Base-by-base conservation (phyloP, 2,113 vertebrate species). In the Corythaixoides concolor region DNA sequence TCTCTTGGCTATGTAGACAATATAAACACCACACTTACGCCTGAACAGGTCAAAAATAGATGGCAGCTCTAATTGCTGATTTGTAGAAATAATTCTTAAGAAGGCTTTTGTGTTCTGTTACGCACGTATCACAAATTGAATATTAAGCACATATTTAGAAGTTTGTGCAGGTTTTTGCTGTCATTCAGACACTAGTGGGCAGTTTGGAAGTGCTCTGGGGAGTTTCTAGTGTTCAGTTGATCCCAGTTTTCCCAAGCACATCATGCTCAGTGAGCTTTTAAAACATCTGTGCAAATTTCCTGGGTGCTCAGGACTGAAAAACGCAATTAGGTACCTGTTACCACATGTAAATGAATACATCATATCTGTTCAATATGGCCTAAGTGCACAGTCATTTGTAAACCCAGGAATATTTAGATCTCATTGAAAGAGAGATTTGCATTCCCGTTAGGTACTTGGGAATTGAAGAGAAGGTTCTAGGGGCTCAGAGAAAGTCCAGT, bases 201-300 rank as follows among this genome's bases (percentile, higher is more conserved):
- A 91, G 78, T 88, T 88, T 64, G 58, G 75, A 90, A 80, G 79
- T 73, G 85, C 85, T 90, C 85, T 94, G 59, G 88, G 82, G 96
- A 80, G 72, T 88, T 90, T 49, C 75, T 93, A 52, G 39, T 76
- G 45, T 87, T 93, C 37, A 18, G 1, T 4, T 26, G 26, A 58
- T 88, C 27, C 56, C 0, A 0, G 53, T 72, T 88, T 89, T 82
- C 75, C 85, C 75, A 68, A 90, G 62, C 67, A 62, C 41, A 26
- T 73, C 30, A 26, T 92, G 90, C 59, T 96, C 41, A 15, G 33
- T 0, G 21, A 94, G 82, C 67, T 90, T 85, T 58, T 86, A 60
- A 86, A 96, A 88, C 92, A 90, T 75, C 94, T 95, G 75, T 83
- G 82, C 53, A 62, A 8, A 83, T 95, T 93, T 97, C 79, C 70